A percentile compares a stretch with the other conserved stretches of the same genome.
phyloP scores from a whole-genome alignment of 2,888 invertebrate species.

The Drosophila atroscutellata region DNA sequence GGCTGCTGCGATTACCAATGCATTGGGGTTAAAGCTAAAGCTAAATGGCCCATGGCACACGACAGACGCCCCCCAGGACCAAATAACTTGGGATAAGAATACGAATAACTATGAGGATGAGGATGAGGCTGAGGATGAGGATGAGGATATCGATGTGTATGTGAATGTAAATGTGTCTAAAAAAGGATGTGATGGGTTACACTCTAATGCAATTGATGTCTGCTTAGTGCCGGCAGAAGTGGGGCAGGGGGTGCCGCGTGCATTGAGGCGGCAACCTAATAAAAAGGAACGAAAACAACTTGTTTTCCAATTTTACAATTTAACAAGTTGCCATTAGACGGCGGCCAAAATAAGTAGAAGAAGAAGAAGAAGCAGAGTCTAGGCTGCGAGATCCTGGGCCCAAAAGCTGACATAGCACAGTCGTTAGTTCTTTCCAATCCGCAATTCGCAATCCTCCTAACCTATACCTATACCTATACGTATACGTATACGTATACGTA shows the following conservation, averaged over 20 bases:
- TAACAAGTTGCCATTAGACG: constrained; percentile 81
- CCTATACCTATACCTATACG: constrained; percentile 13
- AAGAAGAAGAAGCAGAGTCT: neutral
- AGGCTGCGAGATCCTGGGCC: neutral
- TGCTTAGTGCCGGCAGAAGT: constrained; percentile 30
- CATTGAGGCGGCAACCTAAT: constrained; percentile 81
- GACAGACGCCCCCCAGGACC: constrained; percentile 30
- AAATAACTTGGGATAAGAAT: constrained; percentile 23
- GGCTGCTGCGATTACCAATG: neutral
- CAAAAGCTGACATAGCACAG: constrained; percentile 31
- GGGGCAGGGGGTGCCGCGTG: constrained; percentile 38
- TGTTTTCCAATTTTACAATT: constrained; percentile 84
- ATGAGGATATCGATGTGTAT: constrained; percentile 4
- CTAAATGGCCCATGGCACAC: constrained; percentile 80
- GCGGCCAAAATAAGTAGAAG: constrained; percentile 16
- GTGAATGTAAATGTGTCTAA: constrained; percentile 3
- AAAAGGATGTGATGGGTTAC: constrained; percentile 23
- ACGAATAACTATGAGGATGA: neutral
- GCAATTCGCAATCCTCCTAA: constrained; percentile 26
- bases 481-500: constrained; percentile 42
- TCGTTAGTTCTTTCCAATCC: constrained; percentile 63
- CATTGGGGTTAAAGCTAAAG: constrained; percentile 52
- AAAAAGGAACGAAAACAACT: constrained; percentile 83
- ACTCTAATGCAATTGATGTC: constrained; percentile 83
- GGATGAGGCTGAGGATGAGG: constrained; percentile 8